A percentile compares a stretch with the other conserved stretches of the same genome.
Conservation (phyloP, 1,140 invertebrate genomes). For the Myzus persicae region DNA sequence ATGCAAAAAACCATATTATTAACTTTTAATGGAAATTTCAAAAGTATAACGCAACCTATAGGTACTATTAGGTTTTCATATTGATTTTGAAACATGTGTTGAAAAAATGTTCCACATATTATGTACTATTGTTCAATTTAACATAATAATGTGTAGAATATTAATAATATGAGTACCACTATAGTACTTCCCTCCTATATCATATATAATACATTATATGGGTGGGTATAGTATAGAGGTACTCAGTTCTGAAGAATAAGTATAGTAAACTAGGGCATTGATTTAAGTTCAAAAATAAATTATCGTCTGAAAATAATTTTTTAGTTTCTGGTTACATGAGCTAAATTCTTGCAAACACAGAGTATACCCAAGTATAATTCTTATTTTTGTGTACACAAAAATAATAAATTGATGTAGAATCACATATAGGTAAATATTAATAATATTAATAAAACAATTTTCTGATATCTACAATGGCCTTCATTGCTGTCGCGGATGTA, state of each 20-base stretch:
- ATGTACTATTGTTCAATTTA: background rate
- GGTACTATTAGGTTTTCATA: background rate
- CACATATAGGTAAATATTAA: background rate
- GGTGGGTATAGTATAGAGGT: too few species aligned
- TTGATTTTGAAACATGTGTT: background rate
- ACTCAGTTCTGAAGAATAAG: background rate
- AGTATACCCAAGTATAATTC: too few species aligned
- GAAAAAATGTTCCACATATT: background rate
- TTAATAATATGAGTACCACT: too few species aligned
- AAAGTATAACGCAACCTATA: background rate
- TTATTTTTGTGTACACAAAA: background rate
- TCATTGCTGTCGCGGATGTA: too few species aligned
- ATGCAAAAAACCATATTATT: background rate
- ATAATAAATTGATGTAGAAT: background rate
- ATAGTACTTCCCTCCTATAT: too few species aligned
- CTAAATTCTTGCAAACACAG: background rate
- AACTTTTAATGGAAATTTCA: background rate
- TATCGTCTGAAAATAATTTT: background rate
- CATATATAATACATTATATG: too few species aligned
- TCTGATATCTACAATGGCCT: too few species aligned
- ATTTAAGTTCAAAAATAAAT: background rate
- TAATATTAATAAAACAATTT: background rate
- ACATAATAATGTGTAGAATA: background rate
- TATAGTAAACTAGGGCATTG: background rate
- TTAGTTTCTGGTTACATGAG: background rate